Percentiles rank a stretch among this genome's conserved stretches.
phyloP scores from a whole-genome alignment of 2,888 invertebrate genomes.

The Cenopis cana region DNA sequence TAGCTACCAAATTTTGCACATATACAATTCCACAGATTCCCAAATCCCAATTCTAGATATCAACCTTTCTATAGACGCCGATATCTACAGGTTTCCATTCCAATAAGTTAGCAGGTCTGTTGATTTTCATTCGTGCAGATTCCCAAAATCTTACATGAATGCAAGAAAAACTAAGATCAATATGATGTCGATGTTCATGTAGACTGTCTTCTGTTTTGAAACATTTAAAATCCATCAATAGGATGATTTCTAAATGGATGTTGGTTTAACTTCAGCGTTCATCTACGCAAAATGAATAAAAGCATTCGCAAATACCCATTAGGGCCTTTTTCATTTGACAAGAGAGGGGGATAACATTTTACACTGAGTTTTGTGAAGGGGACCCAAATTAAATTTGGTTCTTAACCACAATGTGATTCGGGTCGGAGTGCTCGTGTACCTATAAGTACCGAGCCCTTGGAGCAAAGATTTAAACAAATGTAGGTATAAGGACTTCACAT shows the following conservation, averaged over 20 bases:
- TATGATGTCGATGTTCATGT: not conserved
- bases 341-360: conserved; percentile 22
- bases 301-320: conserved; percentile 16
- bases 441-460: not conserved
- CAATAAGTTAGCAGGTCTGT: too few relatives aligned
- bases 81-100: too few relatives aligned
- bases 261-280: conserved; percentile 6
- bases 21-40: too few relatives aligned
- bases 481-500: not conserved
- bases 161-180: too few relatives aligned
- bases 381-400: conserved; percentile 32
- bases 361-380: conserved; percentile 31
- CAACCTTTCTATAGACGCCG: too few relatives aligned
- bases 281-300: conserved; percentile 25
- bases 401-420: conserved; percentile 34
- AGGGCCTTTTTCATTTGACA: conserved; percentile 30
- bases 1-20: too few relatives aligned
- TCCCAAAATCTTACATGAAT: too few relatives aligned
- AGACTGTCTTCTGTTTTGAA: not conserved
- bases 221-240: not conserved
- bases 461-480: not conserved
- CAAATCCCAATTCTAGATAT: too few relatives aligned
- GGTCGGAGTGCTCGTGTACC: conserved; percentile 18
- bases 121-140: too few relatives aligned
- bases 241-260: conserved; percentile 2